Percentiles rank a stretch among this genome's conserved stretches.
Conservation (phyloP, 1,140 invertebrate genomes). For the Drosophila takahashii region DNA sequence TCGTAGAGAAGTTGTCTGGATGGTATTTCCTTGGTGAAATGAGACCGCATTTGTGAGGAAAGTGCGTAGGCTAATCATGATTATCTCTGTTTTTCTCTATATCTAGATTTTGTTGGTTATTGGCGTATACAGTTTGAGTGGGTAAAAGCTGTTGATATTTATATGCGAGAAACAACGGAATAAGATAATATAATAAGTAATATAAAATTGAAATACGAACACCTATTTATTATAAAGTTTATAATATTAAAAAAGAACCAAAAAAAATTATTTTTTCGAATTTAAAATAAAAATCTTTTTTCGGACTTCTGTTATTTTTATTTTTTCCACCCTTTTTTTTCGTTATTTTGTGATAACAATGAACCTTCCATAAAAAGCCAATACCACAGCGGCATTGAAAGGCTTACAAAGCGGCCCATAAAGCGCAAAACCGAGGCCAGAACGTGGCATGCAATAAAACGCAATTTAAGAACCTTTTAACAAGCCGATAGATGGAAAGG, state of each 20-base stretch:
- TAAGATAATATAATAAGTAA: too few species aligned
- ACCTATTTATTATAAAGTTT: too few species aligned
- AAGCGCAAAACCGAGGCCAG: slow-evolving; percentile 14
- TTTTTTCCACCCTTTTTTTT: slow-evolving; percentile 1
- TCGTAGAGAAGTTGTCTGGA: slow-evolving; percentile 12
- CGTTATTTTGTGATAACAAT: slow-evolving; percentile 27
- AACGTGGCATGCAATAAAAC: slow-evolving; percentile 53
- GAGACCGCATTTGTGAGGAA: slow-evolving; percentile 15
- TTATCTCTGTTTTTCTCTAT: slow-evolving; percentile 1
- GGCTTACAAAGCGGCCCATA: slow-evolving; percentile 26
- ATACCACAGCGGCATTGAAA: slow-evolving; percentile 12
- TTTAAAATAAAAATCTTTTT: background rate
- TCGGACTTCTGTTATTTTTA: background rate
- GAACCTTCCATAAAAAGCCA: slow-evolving; percentile 33
- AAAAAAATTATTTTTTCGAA: too few species aligned
- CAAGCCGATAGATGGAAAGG: slow-evolving; percentile 27
- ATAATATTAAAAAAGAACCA: too few species aligned
- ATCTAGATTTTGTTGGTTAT: slow-evolving; percentile 16
- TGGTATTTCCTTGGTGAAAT: slow-evolving; percentile 13
- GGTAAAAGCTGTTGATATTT: background rate
- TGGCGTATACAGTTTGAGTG: background rate
- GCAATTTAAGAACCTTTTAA: slow-evolving; percentile 47
- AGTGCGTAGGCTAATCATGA: slow-evolving; percentile 18
- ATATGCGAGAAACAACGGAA: background rate
- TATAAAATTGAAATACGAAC: too few species aligned